Base-by-base conservation (phyloP, 2,797 vertebrate genomes). In the Siniperca undulata region DNA sequence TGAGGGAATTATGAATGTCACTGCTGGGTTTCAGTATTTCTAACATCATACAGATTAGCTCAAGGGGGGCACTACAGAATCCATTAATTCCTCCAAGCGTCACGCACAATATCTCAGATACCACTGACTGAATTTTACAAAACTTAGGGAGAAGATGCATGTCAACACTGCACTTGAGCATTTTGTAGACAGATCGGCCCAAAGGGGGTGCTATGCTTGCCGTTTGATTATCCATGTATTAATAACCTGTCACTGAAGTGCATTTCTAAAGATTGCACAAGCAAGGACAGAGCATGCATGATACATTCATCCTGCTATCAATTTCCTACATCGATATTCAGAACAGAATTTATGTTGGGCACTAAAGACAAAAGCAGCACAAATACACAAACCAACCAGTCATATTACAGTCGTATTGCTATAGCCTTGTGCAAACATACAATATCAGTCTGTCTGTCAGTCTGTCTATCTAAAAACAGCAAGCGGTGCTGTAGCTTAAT, bases 211-310 rank as follows among this genome's bases (percentile, higher is more conserved):
- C 27, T 80, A 8, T 60, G 30, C 38, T 67, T 75, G 60, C 77
- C 58, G 64, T 85, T 80, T 67, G 52, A 74, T 78, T 77, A 79
- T 80, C 27, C 53, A 46, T 68, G 50, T 78, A 77, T 83, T 72
- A 83, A 89, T 64, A 88, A 82, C 53, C 60, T 83, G 78, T 48
- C 64, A 83, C 65, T 82, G 36, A 59, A 64, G 59, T n/a, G 42
- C 30, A 74, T 83, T 79, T 74, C 42, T 68, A 22, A 46, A 76
- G 48, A 74, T 56, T 70, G 53, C 38, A 69, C 5, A 62, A 55
- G 24, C 22, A 65, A 70, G 30, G 46, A 68, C 42, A 70, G 8
- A 30, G 27, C 16, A 44, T 59, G 36, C 38, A 73, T 38, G 20
- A 72, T 58, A 53, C 11, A 75, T 79, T 78, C 71, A 70, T 79